Base-by-base conservation (phyloP, 2,888 invertebrate genomes). In the Gastrophysa polygoni region DNA sequence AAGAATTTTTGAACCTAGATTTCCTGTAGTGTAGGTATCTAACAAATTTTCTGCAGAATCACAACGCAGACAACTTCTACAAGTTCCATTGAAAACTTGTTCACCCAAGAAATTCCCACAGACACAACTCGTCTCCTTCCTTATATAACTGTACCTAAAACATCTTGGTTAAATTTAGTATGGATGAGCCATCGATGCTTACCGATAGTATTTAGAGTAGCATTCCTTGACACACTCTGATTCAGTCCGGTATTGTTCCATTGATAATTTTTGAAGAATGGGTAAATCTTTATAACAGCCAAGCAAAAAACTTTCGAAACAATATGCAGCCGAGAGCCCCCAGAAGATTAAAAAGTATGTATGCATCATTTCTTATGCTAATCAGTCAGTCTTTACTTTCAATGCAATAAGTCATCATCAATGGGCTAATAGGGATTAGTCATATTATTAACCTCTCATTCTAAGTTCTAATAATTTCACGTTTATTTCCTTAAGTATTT, bases 81-180 rank as follows among this genome's bases (percentile, higher is more conserved):
- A 71, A 17, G 69, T 67, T n/a, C 59, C 61, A 66, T 70, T 73
- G 57, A 70, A 69, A 17, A 74, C 64, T 70, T 73, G 71, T 61
- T 75, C 75, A 20, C 77, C 78, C 52, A 78, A 64, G 64, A 74
- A 75, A 68, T 79, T 79, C 38, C 70, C 68, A 69, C 80, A 80
- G 32, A 62, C 59, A 68, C 80, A 80, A 18, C 63, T 63, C 11
- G 61, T 73, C 56, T 66, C 61, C 43, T 71, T 66, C 34, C 67
- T 62, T 51, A 76, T 68, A 58, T 71, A 70, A 16, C 77, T 70
- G 68, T 77, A 78, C 54, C 78, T 78, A 64, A 57, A 73, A 68
- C 34, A 48, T 44, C 58, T 21, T 38, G 43, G 61, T 51, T 52
- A 57, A 44, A 38, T 14, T 29, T 29, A 24, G 48, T 11, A 28